Conservation (phyloP, 2,888 invertebrate species). For the Eurytoma californica region DNA sequence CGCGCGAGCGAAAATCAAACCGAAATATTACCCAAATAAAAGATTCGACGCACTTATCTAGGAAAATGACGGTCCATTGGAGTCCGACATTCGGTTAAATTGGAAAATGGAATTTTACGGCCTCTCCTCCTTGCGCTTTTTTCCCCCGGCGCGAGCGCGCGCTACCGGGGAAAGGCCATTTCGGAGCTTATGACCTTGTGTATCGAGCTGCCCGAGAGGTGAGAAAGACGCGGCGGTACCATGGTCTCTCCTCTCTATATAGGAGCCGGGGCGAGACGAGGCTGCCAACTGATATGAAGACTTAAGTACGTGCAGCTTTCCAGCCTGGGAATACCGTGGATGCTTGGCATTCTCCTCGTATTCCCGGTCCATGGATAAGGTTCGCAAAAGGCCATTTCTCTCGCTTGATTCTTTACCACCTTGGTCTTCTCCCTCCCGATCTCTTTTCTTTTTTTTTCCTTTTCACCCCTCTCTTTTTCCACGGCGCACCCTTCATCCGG, state of each 20-base stretch:
- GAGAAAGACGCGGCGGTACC: conserved; percentile 1
- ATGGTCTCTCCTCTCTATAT: too few species aligned
- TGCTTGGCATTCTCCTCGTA: conserved; percentile 52
- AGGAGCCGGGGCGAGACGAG: background rate
- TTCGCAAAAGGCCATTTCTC: conserved; percentile 43
- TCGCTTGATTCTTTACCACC: conserved; percentile 27
- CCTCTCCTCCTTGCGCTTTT: conserved; percentile 1
- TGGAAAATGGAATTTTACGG: conserved; percentile 56
- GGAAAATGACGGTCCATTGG: conserved; percentile 26
- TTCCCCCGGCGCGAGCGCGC: background rate
- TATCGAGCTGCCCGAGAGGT: conserved; percentile 33
- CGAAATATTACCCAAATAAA: conserved; percentile 50
- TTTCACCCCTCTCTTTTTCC: background rate
- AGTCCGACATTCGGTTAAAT: conserved; percentile 48
- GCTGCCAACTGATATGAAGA: conserved; percentile 57
- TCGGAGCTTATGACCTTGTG: conserved; percentile 52
- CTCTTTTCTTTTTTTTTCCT: background rate
- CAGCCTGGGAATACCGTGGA: conserved; percentile 18
- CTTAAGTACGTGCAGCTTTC: conserved; percentile 56
- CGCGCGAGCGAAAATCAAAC: conserved; percentile 34
- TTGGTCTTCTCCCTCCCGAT: conserved; percentile 13
- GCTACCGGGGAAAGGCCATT: conserved; percentile 27
- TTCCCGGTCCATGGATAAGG: conserved; percentile 43
- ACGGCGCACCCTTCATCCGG: too few species aligned
- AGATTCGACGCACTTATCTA: conserved; percentile 36